Percentiles rank a stretch among this genome's conserved stretches.
phyloP scores from a whole-genome alignment of 2,888 invertebrate species.

The Calameuta filiformis region DNA sequence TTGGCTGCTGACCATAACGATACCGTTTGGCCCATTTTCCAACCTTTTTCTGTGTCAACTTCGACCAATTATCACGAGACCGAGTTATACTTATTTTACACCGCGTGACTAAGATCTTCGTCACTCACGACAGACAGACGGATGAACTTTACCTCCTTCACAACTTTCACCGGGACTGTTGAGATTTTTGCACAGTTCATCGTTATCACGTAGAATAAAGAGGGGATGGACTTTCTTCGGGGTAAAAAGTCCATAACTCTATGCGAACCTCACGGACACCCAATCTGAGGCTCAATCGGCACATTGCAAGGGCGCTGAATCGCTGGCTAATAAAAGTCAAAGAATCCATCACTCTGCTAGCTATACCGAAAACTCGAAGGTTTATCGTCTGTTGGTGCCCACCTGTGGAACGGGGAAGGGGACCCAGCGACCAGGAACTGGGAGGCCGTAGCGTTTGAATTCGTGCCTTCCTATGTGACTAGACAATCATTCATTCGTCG shows the following conservation, averaged over 20 bases:
- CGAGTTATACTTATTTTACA: neutral
- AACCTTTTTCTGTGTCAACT: neutral
- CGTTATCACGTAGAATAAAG: neutral
- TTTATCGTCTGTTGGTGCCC: neutral
- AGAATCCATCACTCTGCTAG: neutral
- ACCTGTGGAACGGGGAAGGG: no score
- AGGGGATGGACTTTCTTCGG: neutral
- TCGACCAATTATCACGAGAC: neutral
- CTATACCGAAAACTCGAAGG: neutral
- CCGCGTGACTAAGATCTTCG: neutral
- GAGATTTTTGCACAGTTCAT: neutral
- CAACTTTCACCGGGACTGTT: neutral
- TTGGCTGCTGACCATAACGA: constrained; percentile 21
- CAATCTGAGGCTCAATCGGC: neutral
- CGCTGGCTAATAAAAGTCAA: neutral
- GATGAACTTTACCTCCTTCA: neutral
- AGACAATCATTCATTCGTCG: no score
- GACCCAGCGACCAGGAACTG: no score
- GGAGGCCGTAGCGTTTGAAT: no score
- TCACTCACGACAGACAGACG: neutral
- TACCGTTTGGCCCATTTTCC: constrained; percentile 20
- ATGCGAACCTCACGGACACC: neutral
- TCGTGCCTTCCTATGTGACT: no score
- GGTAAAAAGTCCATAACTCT: neutral
- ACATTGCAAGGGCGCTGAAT: neutral